phyloP scores from a whole-genome alignment of 2,113 vertebrate genomes.

The Capricornis sumatraensis region DNA sequence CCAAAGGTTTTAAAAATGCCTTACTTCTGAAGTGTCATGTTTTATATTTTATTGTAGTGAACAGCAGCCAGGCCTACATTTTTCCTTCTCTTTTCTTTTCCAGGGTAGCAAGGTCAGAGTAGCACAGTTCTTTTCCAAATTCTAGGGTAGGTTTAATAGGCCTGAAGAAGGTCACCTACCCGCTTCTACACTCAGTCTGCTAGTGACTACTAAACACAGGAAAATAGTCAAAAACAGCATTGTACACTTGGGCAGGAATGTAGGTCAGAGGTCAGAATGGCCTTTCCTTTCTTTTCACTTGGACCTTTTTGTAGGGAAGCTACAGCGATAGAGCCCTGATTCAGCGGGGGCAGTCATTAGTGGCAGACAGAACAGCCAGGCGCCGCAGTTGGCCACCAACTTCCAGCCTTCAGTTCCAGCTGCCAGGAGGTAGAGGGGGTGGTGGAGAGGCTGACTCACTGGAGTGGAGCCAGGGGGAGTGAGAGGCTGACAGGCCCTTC shows the following conservation, averaged over 20 bases:
- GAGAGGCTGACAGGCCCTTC: neutral
- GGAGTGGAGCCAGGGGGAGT: slow-evolving; percentile 3
- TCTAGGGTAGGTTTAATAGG: neutral
- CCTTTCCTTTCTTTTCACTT: neutral
- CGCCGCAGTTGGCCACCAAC: neutral
- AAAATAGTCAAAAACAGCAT: neutral
- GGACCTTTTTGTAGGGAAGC: neutral
- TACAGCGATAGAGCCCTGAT: neutral
- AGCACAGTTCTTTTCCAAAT: neutral
- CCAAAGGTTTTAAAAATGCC: slow-evolving; percentile 25
- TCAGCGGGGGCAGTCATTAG: slow-evolving; percentile 28
- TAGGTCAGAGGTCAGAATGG: neutral
- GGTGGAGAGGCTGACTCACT: neutral
- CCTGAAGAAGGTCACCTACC: neutral
- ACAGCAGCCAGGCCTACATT: neutral
- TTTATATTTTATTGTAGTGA: neutral
- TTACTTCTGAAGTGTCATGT: neutral
- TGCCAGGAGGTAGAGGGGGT: neutral
- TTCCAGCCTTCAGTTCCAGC: slow-evolving; percentile 49
- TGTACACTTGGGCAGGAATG: neutral
- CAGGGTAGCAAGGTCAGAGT: neutral
- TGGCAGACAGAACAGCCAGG: slow-evolving; percentile 29
- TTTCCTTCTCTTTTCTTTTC: neutral
- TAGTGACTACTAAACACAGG: neutral
- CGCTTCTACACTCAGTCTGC: neutral